Evolutionary conservation across 2,113 vertebrate species (phyloP), one percentile per base, ranked within the genome.

Genomic region (Pteruthius melanotis): DNA sequence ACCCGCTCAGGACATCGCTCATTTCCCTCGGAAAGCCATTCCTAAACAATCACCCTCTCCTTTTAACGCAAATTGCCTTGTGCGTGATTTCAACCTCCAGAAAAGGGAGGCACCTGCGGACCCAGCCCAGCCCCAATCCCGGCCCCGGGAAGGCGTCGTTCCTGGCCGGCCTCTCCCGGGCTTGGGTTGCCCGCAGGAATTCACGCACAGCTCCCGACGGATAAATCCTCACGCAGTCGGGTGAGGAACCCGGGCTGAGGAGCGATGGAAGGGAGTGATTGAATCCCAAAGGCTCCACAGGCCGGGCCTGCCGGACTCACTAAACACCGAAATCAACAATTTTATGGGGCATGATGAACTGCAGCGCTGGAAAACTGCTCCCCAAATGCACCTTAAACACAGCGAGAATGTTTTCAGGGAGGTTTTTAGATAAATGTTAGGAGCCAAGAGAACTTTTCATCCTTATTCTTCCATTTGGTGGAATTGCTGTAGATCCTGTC

Each of bases 271-370:
- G 84, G 5, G 77, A 6, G 24, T 93, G 88, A 96, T 97, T 95
- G 65, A 93, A 96, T 76, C 95, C 96, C 95, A 96, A 95, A 89
- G 94, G 83, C 78, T 69, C 81, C 37, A 2, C 50, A 63, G 83
- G 61, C 82, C 39, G 0, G 54, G 66, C 87, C 84, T 83, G 87
- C 44, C 66, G 7, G 4, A 3, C 70, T 54, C 84, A 31, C 82
- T 88, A 20, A 76, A 23, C 9, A 64, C 75, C 54, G 35, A 74
- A 83, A 93, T 90, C 53, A 87, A 57, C 93, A 79, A 45, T n/a
- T 47, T 60, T 45, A n/a, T 12, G 0, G 89, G 63, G 37, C 11
- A 19, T 42, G 89, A 94, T 40, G 21, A 76, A 76, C 37, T 33
- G 81, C 83, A 44, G 72, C 0, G 7, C 79, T 35, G 35, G 2